Evolutionary conservation across 2,888 invertebrate species (phyloP), one percentile per base, ranked within the genome.

Genomic region (Adineta ricciae): DNA sequence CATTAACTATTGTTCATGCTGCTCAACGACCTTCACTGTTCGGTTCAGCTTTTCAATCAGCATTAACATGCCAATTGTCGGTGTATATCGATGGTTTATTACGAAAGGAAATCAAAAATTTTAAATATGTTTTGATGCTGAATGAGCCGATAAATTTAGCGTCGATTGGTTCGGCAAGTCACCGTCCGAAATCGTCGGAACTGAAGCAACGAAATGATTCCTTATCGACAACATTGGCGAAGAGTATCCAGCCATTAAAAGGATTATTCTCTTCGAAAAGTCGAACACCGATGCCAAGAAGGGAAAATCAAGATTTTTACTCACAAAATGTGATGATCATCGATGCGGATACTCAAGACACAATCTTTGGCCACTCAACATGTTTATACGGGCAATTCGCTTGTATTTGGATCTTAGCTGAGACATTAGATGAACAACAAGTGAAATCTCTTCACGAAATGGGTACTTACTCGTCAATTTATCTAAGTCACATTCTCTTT

Each of bases 31-130:
- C 64, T 32, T 78, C 78, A 4, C 24, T 78, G 14, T 78, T 78
- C 41, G 64, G 11, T 19, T 54, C 78, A 32, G 82, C 84, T 50
- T 86, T 86, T 84, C 84, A 84, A 49, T 78, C 83, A 52, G 49
- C 46, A 49, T 36, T 56, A 84, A 27, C 54, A n/a, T 84, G 32
- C 21, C 19, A 78, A 41, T 78, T 78, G 41, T n/a, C 78, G 24
- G 83, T 73, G 3, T 78, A 86, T 50, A 83, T 85, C 72, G 84
- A 84, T 84, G 85, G 84, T 36, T 36, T 52, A 73, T 41, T 84
- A 64, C 83, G 73, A 52, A 85, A 72, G 84, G 86, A 84, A 54
- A 85, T 84, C 83, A 64, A 78, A 54, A 50, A 85, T 86, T 86
- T 86, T 32, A 86, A 85, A 78, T 46, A 83, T n/a, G n/a, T 78